A percentile compares a stretch with the other conserved stretches of the same genome.
phyloP scores from a whole-genome alignment of 2,888 invertebrate species.

The Rapana venosa region DNA sequence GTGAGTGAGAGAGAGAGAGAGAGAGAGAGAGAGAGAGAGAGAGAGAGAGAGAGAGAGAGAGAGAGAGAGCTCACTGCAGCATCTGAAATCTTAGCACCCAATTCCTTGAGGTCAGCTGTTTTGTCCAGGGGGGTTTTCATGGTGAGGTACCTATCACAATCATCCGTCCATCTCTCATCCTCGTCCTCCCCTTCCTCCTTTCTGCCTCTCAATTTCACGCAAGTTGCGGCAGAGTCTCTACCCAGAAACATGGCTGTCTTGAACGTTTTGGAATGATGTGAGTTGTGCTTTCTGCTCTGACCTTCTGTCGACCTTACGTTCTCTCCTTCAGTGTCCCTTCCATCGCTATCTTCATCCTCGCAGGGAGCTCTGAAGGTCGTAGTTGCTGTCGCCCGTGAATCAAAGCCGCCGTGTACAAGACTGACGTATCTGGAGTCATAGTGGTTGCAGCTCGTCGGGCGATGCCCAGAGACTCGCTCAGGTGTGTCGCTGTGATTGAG shows the following conservation, averaged over 20 bases:
- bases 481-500: background rate
- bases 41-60: conserved; percentile 17
- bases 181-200: conserved; percentile 10
- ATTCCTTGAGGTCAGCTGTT: background rate
- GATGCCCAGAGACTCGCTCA: background rate
- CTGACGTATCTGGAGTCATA: background rate
- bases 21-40: background rate
- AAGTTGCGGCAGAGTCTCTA: background rate
- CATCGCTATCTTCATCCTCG: background rate
- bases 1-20: background rate
- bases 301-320: background rate
- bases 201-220: background rate
- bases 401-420: conserved; percentile 1
- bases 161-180: background rate
- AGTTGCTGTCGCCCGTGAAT: background rate
- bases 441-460: background rate
- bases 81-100: background rate
- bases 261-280: background rate
- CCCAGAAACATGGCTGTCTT: background rate
- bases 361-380: background rate
- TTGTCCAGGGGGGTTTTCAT: background rate
- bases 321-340: background rate
- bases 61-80: background rate
- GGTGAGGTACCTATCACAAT: background rate
- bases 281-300: too few species aligned